phyloP scores from a whole-genome alignment of 2,113 vertebrate genomes.

The Mastomys coucha region DNA sequence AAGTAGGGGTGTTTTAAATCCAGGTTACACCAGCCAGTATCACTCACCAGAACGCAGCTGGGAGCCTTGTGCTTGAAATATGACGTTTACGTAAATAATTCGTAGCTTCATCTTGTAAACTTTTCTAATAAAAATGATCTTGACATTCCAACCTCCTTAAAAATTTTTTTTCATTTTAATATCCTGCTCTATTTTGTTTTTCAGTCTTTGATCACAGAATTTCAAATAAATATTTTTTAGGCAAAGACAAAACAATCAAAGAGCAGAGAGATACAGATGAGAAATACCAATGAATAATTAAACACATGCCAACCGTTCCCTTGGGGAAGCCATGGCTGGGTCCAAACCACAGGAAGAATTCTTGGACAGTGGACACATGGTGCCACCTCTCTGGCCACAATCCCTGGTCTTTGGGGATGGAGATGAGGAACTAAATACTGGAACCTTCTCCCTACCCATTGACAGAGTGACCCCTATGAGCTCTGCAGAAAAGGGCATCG shows the following conservation, averaged over 20 bases:
- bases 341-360: slow-evolving; percentile 10
- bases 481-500: neutral
- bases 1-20: slow-evolving; percentile 74
- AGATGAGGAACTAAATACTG: neutral
- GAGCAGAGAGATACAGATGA: slow-evolving; percentile 79
- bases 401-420: neutral
- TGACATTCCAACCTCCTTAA: slow-evolving; percentile 87
- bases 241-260: slow-evolving; percentile 86
- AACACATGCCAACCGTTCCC: slow-evolving; percentile 81
- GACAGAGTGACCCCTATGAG: neutral
- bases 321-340: slow-evolving; percentile 68
- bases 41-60: slow-evolving; percentile 39
- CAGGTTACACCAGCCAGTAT: slow-evolving; percentile 65
- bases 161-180: slow-evolving; percentile 65
- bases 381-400: slow-evolving; percentile 35
- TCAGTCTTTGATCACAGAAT: slow-evolving; percentile 88
- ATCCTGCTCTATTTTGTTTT: slow-evolving; percentile 86
- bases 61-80: slow-evolving; percentile 57
- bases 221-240: slow-evolving; percentile 89
- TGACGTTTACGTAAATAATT: slow-evolving; percentile 77
- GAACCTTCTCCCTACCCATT: neutral
- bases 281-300: slow-evolving; percentile 85
- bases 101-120: slow-evolving; percentile 84
- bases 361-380: neutral
- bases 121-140: slow-evolving; percentile 87